These are phyloP conservation scores for Oscheius sp. DNA, from an alignment of 1,140 invertebrate species.

Conservation along the genomic window DNA sequence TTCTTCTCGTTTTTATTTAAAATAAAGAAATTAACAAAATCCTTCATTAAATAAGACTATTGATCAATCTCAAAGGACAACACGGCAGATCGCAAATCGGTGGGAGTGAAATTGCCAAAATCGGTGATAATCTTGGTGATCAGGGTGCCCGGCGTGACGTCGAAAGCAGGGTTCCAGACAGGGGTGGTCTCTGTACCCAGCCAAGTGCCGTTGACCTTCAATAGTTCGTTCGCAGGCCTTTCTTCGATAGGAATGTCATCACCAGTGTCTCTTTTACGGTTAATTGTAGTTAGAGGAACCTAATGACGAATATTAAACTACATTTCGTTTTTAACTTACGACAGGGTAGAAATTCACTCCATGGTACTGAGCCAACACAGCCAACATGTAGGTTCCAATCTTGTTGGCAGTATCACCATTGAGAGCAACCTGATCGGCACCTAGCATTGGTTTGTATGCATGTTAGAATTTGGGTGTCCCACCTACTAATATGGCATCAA, in stretches of 20 bases:
- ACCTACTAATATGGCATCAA: slow-evolving; percentile 67
- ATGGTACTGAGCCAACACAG: slow-evolving; percentile 84
- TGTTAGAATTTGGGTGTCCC: slow-evolving; percentile 60
- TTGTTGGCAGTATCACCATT: slow-evolving; percentile 99
- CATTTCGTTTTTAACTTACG: slow-evolving; percentile 63
- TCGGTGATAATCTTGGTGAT: slow-evolving; percentile 92
- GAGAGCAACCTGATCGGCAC: slow-evolving; percentile 82
- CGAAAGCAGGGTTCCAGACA: slow-evolving; percentile 98
- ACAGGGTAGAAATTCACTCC: slow-evolving; percentile 91
- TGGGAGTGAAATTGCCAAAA: slow-evolving; percentile 67
- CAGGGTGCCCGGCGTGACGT: slow-evolving; percentile 88
- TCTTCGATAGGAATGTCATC: slow-evolving; percentile 89
- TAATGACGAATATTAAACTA: background rate
- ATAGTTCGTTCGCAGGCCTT: slow-evolving; percentile 83
- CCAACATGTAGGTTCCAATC: slow-evolving; percentile 96
- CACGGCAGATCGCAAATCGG: slow-evolving; percentile 17
- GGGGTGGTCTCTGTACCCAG: slow-evolving; percentile 71
- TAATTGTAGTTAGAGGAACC: slow-evolving; percentile 81
- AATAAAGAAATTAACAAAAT: too few species aligned
- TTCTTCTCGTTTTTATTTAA: too few species aligned
- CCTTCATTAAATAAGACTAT: too few species aligned
- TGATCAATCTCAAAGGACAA: too few species aligned
- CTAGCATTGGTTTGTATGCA: slow-evolving; percentile 68
- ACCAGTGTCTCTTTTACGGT: slow-evolving; percentile 75
- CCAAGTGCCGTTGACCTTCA: slow-evolving; percentile 72